Percentiles rank a stretch among this genome's conserved stretches.
Evolutionary conservation across 2,888 invertebrate genomes (phyloP).

Genomic region (Vesta saturnalis): DNA sequence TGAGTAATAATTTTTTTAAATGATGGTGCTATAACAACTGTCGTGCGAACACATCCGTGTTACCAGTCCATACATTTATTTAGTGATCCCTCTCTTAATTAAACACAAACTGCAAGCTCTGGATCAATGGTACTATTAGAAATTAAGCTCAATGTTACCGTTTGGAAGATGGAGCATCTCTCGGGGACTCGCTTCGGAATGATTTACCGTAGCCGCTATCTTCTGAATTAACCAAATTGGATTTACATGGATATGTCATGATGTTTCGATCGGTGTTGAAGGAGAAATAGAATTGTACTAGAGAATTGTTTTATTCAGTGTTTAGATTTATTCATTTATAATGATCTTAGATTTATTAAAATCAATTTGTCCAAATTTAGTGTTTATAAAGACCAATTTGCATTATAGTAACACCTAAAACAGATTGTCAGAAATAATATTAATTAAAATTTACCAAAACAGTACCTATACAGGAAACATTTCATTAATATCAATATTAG

Average conservation of each 20-base stretch:
- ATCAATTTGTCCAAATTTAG: too few relatives aligned
- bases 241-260: conserved; percentile 32
- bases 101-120: conserved; percentile 33
- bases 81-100: conserved; percentile 34
- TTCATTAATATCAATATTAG: too few relatives aligned
- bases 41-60: conserved; percentile 31
- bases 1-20: conserved; percentile 43
- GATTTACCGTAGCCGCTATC: conserved; percentile 29
- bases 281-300: conserved; percentile 10
- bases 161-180: conserved; percentile 33
- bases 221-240: conserved; percentile 31
- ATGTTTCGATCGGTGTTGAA: conserved; percentile 18
- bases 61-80: conserved; percentile 21
- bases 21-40: conserved; percentile 30
- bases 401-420: too few relatives aligned
- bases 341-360: too few relatives aligned
- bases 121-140: conserved; percentile 32
- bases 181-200: conserved; percentile 28
- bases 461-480: too few relatives aligned
- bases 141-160: conserved; percentile 32
- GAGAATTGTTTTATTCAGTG: neutral
- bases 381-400: too few relatives aligned
- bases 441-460: too few relatives aligned
- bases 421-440: too few relatives aligned
- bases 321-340: too few relatives aligned